Percentiles rank a stretch among this genome's conserved stretches.
These are phyloP conservation scores for Bombylius discolor DNA, from an alignment of 2,888 invertebrate species.

Conservation along the genomic window DNA sequence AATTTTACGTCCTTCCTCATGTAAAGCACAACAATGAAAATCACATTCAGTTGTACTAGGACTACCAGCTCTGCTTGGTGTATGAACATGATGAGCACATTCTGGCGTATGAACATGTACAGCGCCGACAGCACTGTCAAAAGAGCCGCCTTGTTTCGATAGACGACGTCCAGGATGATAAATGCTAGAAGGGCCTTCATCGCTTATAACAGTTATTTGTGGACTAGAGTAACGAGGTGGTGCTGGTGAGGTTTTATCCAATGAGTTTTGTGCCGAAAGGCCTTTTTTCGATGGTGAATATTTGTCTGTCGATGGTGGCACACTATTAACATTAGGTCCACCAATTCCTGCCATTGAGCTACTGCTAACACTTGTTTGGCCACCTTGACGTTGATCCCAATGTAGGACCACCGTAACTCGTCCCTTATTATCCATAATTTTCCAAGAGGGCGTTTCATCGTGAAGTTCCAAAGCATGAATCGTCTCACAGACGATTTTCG, in stretches of 20 bases:
- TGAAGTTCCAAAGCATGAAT: constrained; percentile 89
- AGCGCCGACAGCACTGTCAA: constrained; percentile 51
- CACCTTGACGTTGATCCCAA: constrained; percentile 82
- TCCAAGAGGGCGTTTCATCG: constrained; percentile 95
- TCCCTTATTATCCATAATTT: constrained; percentile 97
- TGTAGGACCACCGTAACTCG: constrained; percentile 92
- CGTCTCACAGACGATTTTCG: constrained; percentile 94
- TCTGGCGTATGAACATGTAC: constrained; percentile 74
- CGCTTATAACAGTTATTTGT: constrained; percentile 89
- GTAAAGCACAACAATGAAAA: constrained; percentile 89
- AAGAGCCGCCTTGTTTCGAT: constrained; percentile 51
- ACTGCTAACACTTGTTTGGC: constrained; percentile 28
- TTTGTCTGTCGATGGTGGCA: constrained; percentile 32
- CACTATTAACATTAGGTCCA: constrained; percentile 27
- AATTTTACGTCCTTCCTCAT: constrained; percentile 84
- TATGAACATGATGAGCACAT: constrained; percentile 58
- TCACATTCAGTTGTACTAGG: constrained; percentile 69
- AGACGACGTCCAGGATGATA: constrained; percentile 36
- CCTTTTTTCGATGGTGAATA: constrained; percentile 38
- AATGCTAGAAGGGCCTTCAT: constrained; percentile 61
- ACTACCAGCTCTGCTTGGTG: constrained; percentile 53
- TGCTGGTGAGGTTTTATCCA: constrained; percentile 45
- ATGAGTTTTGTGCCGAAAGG: constrained; percentile 46
- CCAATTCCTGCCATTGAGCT: constrained; percentile 14
- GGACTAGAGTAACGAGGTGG: constrained; percentile 50